Evolutionary conservation across 2,797 vertebrate genomes (phyloP).

Genomic region (Catamblyrhynchus diadema): DNA sequence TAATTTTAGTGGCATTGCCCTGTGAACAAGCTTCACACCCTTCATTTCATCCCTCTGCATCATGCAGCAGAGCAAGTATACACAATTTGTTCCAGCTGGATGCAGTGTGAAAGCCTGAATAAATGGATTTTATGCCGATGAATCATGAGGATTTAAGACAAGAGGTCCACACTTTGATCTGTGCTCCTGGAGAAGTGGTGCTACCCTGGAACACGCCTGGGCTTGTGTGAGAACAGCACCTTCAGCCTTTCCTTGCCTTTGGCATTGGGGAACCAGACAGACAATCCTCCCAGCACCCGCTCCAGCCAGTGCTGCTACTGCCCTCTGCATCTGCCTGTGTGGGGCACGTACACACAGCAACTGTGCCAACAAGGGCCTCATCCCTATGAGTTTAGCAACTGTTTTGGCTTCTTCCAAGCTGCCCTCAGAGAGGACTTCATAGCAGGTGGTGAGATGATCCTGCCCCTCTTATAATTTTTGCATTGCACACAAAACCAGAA

Average conservation of each 20-base stretch:
- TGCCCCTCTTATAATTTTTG: neutral
- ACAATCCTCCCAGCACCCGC: neutral
- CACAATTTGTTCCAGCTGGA: neutral
- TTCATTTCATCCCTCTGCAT: neutral
- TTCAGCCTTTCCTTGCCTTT: neutral
- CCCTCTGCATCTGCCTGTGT: neutral
- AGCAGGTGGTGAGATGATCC: neutral
- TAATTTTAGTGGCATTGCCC: constrained; percentile 8
- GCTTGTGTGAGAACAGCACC: neutral
- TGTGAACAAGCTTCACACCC: neutral
- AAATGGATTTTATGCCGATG: constrained; percentile 13
- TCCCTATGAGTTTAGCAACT: neutral
- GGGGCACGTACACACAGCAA: accelerated
- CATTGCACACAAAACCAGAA: neutral
- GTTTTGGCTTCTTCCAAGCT: neutral
- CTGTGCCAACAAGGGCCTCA: neutral
- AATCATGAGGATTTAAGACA: neutral
- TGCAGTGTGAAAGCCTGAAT: neutral
- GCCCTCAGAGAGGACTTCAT: neutral
- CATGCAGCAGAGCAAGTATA: neutral
- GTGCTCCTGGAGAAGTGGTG: accelerated
- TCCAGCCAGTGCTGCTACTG: neutral
- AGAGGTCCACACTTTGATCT: neutral
- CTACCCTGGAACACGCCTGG: accelerated
- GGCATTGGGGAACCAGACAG: neutral